Evolutionary conservation across 2,888 invertebrate genomes (phyloP), one percentile per base, ranked within the genome.

Genomic region (Pyrrhosoma nymphula): DNA sequence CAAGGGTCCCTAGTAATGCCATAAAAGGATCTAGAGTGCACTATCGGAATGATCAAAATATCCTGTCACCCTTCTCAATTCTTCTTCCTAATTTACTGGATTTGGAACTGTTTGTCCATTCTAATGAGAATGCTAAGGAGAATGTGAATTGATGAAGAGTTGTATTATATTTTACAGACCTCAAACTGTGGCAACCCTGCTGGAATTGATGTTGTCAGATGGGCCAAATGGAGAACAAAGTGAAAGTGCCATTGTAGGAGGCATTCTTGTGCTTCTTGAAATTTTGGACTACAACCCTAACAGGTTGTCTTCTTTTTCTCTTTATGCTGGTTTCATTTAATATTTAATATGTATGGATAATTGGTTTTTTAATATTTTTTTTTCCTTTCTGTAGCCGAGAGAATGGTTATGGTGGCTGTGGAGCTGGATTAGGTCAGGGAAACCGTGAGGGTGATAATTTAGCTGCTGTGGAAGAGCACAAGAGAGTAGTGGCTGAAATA

Each of bases 191-290:
- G 97, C 97, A 96, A 97, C 98, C 96, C 97, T 99, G 96, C 97
- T 99, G 96, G 98, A 98, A 96, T 98, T 98, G 96, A 98, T 99
- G 97, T 98, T 99, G 97, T 97, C 97, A 96, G 97, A 97, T 96
- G 95, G 95, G n/a, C 93, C 93, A 69, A 69, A 93, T 75, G 97
- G 97, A 96, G 96, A 96, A 75, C 98, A 98, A 96, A 97, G 97
- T 96, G 98, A 98, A 97, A 98, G 98, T 97, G 98, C 98, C 96
- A 98, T 99, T 96, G 98, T 98, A 96, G 98, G 98, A 97, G 99
- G 98, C 96, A 98, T 98, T 96, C 98, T 98, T 97, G 98, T 99
- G 97, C 98, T 99, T 97, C 98, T 98, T 96, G 98, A 98, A 96
- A 97, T 98, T 96, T 97, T 98, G 96, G 98, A 98, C 82, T 88